Evolutionary conservation across 2,888 invertebrate species (phyloP), one percentile per base, ranked within the genome.

Genomic region (Andrena chrysosceles): DNA sequence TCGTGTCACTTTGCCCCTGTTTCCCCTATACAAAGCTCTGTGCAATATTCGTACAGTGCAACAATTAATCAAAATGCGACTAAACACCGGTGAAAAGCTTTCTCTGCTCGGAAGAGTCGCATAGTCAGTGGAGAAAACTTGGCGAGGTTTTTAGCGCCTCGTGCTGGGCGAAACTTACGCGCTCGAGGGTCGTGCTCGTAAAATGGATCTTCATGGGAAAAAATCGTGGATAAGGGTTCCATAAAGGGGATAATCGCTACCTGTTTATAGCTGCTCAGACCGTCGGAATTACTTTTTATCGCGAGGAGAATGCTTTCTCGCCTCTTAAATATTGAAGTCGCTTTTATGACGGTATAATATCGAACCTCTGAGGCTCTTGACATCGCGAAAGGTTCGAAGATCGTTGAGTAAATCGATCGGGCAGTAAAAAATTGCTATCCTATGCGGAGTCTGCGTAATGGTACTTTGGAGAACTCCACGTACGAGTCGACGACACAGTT

Each of bases 311-410:
- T 13, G 35, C 49, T 31, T 48, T 56, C 49, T 72, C 20, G n/a
- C 31, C 64, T 42, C 26, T 80, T 49, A 80, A 82, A 70, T 54
- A 54, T 80, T 79, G 56, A 80, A 82, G 74, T 70, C 66, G 54
- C 4, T 48, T 72, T 72, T 63, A 56, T 26, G 70, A 52, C 4
- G 16, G 10, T 7, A 29, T 26, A 48, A 64, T 42, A 0, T 16
- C 33, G 42, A 5, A 1, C 10, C n/a, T 13, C 35, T 10, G 62
- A 23, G 5, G n/a, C 63, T 42, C 26, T n/a, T 10, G 56, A 26
- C 42, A 23, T 10, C 23, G 10, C 10, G 31, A 33, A 62, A 33
- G 6, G 29, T 33, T n/a, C n/a, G 20, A 33, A n/a, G 8, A 33
- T n/a, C 20, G 13, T 62, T 33, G 7, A 2, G 33, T n/a, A 62